Base-by-base conservation (phyloP, 1,140 invertebrate species). In the Papilio glaucus region DNA sequence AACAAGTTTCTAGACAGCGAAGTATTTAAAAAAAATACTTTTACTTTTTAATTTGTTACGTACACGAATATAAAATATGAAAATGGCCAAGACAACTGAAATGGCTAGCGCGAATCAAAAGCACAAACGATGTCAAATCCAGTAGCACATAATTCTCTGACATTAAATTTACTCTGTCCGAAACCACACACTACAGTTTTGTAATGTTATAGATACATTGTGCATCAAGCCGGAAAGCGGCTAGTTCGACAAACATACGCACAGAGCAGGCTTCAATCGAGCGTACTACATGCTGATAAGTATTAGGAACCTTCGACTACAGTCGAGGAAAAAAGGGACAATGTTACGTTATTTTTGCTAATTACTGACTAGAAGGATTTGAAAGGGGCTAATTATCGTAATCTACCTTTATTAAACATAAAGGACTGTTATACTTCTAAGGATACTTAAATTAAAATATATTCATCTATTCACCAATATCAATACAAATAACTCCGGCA, bases 251-350 rank as follows among this genome's bases (percentile, higher is more conserved):
- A 81, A 82, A 89, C 81, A 84, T 84, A 82, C 80, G 79, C 76
- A 80, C 77, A 76, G 77, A 78, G 77, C 70, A 75, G 63, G 78
- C 82, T 85, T 83, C 88, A 90, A 90, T 87, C 83, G 86, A 81
- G 76, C 86, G 83, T 84, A 76, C 80, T 79, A 74, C 77, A 69
- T 75, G 79, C 76, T 81, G 77, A 81, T 82, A 86, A 88, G 85
- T 85, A 78, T 79, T 75, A 76, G 61, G 15, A 71, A 71, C 67
- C 71, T 77, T 65, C 75, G 26, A 67, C 83, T 86, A 86, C 77
- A 65, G 76, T 67, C 18, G 18, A 12, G 10, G 29, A 13, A 72
- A 83, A 78, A 82, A 80, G 49, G 49, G 21, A 68, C 41, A 72
- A 49, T 72, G 63, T 73, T 9, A 26, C 21, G 24, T 10, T 3